Conservation (phyloP, 2,113 vertebrate genomes). For the Chionodraco myersi region DNA sequence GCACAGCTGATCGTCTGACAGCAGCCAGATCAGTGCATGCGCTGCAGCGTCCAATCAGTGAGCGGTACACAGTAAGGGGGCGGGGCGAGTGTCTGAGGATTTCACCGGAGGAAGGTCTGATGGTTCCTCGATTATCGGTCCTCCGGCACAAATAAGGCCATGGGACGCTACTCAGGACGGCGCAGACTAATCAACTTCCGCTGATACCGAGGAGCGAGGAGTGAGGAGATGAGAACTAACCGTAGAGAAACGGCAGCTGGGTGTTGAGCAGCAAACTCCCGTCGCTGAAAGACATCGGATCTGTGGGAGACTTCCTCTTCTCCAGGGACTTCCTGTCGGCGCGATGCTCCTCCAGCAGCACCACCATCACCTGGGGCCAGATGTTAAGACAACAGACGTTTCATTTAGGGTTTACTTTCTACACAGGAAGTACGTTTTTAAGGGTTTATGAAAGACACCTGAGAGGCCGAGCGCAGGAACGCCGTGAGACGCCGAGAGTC, state of each 20-base stretch:
- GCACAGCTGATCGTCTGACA: too few species aligned
- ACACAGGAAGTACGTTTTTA: background rate
- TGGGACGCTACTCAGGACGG: too few species aligned
- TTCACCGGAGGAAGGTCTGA: too few species aligned
- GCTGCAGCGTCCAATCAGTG: too few species aligned
- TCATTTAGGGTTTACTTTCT: background rate
- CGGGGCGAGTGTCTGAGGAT: too few species aligned
- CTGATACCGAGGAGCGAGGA: too few species aligned
- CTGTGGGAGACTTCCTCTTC: slow-evolving; percentile 76
- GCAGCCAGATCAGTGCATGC: too few species aligned
- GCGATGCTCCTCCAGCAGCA: slow-evolving; percentile 92
- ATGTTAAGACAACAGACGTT: slow-evolving; percentile 5
- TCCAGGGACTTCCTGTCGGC: slow-evolving; percentile 80
- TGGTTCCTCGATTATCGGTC: too few species aligned
- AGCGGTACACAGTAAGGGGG: too few species aligned
- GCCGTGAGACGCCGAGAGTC: slow-evolving; percentile 87
- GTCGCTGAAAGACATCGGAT: slow-evolving; percentile 87
- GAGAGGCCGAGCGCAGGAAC: slow-evolving; percentile 90
- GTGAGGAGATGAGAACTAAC: too few species aligned
- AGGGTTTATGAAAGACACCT: slow-evolving; percentile 80
- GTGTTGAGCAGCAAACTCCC: slow-evolving; percentile 89
- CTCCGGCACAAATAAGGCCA: too few species aligned
- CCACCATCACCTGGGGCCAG: slow-evolving; percentile 88
- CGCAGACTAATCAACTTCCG: too few species aligned
- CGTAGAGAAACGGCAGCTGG: slow-evolving; percentile 88